Conservation (phyloP, 1,140 invertebrate genomes). For the Drosophila subobscura region DNA sequence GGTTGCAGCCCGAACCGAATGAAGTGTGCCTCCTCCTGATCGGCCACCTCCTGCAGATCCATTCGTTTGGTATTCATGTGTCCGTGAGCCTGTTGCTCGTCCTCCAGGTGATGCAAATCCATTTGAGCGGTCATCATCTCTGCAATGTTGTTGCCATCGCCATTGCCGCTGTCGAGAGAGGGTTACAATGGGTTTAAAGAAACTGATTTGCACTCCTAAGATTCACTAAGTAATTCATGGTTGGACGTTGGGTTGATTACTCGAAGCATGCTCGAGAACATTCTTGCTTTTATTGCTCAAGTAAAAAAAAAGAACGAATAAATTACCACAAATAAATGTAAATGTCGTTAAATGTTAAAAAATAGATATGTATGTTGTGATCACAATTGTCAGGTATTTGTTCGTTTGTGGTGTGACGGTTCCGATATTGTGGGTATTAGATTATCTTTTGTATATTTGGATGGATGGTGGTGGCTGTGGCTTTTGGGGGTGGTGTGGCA, state of each 20-base stretch:
- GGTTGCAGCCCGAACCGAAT: no score
- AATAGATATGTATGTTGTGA: constrained; percentile 55
- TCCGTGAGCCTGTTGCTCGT: neutral
- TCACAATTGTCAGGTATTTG: constrained; percentile 77
- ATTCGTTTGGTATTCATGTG: no score
- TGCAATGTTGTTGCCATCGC: constrained; percentile 42
- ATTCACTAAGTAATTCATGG: no score
- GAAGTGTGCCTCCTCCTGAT: constrained; percentile 10
- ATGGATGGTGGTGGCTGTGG: constrained; percentile 14
- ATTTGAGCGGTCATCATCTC: constrained; percentile 58
- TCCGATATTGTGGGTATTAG: constrained; percentile 30
- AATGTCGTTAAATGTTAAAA: constrained; percentile 57
- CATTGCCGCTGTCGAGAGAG: constrained; percentile 53
- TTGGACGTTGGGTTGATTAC: constrained; percentile 4
- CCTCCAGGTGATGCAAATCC: constrained; percentile 50
- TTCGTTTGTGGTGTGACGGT: constrained; percentile 37
- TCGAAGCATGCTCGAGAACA: constrained; percentile 16
- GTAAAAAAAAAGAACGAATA: constrained; percentile 61
- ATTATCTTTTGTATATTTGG: constrained; percentile 7
- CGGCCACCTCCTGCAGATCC: constrained; percentile 2
- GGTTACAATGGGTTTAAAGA: constrained; percentile 21
- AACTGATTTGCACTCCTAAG: constrained; percentile 5
- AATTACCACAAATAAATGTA: constrained; percentile 49
- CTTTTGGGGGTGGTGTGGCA: constrained; percentile 52
- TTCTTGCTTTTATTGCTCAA: constrained; percentile 67